Base-by-base conservation (phyloP, 2,113 vertebrate genomes). In the Puntigrus tetrazona region DNA sequence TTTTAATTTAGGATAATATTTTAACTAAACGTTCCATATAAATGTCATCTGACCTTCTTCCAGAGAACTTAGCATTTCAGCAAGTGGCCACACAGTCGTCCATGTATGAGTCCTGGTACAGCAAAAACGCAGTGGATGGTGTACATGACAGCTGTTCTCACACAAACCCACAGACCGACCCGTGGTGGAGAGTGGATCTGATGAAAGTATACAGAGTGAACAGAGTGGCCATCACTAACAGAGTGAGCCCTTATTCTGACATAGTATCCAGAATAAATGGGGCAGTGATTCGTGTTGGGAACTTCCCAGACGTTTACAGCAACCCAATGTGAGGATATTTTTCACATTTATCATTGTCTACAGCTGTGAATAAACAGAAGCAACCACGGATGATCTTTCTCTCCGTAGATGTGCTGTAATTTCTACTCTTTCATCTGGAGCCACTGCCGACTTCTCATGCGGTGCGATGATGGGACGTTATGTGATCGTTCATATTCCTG, bases 351-450 rank as follows among this genome's bases (percentile, higher is more conserved):
- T 25, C 3, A 11, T 59, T 61, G 59, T 2, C 25, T 61, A 5
- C 10, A 5, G 61, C 69, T 72, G 22, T 11, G 8, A 11, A 43
- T 72, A 11, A 41, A 43, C n/a, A 65, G 14, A 41, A 70, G 8
- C 20, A 20, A 10, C 20, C 25, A n/a, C 27, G 5, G 14, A 31
- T 25, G 0, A 4, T 63, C 55, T 52, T 13, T 25, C 22, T 76
- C 4, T 70, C 25, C 6, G 61, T 14, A 88, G 87, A 27, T 88
- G 84, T 38, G 36, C 81, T 34, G 73, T 79, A 16, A 86, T 87
- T 10, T 1, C 20, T 0, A 22, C 31, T 4, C 82, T 87, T 2
- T 0, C 6, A 41, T 5, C 74, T 25, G 63, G 86, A 9, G 1
- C 0, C 2, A 6, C 73, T 0, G 0, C 16, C 14, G 57, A 36